Percentiles rank a stretch among this genome's conserved stretches.
Conservation (phyloP, 2,888 invertebrate genomes). For the Melanostoma mellinum region DNA sequence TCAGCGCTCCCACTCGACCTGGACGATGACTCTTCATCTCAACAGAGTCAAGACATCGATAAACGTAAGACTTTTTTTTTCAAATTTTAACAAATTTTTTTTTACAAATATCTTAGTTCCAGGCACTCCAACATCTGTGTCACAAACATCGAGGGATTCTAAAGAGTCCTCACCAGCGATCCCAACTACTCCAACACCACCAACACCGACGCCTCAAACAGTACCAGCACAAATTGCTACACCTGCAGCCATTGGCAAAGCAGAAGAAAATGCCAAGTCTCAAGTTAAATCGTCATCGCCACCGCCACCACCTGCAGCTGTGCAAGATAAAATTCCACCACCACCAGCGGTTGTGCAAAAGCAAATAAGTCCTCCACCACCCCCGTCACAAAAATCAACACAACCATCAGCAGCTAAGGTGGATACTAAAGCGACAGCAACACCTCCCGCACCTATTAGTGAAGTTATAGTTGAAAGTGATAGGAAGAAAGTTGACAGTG, state of each 20-base stretch:
- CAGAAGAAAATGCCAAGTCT: conserved; percentile 74
- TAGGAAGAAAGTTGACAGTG: conserved; percentile 75
- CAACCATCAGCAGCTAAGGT: conserved; percentile 46
- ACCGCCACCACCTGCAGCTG: conserved; percentile 51
- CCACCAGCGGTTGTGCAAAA: conserved; percentile 73
- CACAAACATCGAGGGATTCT: conserved; percentile 79
- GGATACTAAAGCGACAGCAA: conserved; percentile 62
- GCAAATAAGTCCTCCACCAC: conserved; percentile 66
- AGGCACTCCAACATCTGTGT: conserved; percentile 82
- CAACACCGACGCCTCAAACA: conserved; percentile 73
- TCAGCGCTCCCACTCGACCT: conserved; percentile 94
- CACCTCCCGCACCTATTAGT: conserved; percentile 38
- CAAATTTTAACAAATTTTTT: conserved; percentile 24
- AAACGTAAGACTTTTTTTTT: conserved; percentile 82
- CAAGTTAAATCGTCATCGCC: conserved; percentile 60
- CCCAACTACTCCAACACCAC: conserved; percentile 58
- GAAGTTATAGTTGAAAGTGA: conserved; percentile 57
- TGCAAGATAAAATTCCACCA: conserved; percentile 66
- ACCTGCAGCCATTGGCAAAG: conserved; percentile 78
- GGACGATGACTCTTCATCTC: conserved; percentile 95
- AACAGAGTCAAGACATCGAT: conserved; percentile 92
- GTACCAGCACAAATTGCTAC: conserved; percentile 71
- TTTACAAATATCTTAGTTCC: conserved; percentile 76
- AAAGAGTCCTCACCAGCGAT: conserved; percentile 77
- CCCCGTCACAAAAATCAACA: conserved; percentile 67